phyloP scores from a whole-genome alignment of 2,113 vertebrate species.

The Mormyrus lacerda region DNA sequence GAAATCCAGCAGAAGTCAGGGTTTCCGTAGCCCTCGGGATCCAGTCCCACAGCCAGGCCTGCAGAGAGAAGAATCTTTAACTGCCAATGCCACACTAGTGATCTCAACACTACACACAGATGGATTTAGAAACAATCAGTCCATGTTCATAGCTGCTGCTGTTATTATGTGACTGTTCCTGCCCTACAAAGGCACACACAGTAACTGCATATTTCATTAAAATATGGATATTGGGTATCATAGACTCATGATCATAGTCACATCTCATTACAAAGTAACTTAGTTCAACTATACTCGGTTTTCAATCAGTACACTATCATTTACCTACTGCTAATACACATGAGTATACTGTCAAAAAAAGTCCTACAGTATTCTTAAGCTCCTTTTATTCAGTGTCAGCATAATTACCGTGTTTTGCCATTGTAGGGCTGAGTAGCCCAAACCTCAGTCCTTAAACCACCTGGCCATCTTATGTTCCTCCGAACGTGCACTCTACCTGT shows the following conservation, averaged over 20 bases:
- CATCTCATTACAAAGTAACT: neutral
- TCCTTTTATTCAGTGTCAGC: neutral
- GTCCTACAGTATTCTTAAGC: neutral
- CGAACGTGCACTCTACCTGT: conserved; percentile 62
- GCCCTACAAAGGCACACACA: neutral
- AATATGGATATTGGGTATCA: neutral
- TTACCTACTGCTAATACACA: neutral
- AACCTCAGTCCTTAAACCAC: neutral
- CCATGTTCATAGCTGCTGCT: neutral
- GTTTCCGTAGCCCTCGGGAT: conserved; percentile 93
- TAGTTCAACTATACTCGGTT: neutral
- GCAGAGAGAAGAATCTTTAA: neutral
- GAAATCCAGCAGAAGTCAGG: conserved; percentile 99
- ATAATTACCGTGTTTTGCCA: neutral
- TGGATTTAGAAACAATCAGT: neutral
- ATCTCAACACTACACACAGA: neutral
- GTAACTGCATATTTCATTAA: neutral
- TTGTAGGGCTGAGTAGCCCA: neutral
- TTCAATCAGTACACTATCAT: neutral
- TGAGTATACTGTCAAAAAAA: neutral
- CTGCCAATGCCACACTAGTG: neutral
- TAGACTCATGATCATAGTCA: neutral
- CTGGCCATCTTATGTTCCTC: neutral
- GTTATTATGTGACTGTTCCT: neutral
- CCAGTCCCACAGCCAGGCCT: conserved; percentile 90